Evolutionary conservation across 2,113 vertebrate species (phyloP), one percentile per base, ranked within the genome.

Genomic region (Collichthys lucidus): DNA sequence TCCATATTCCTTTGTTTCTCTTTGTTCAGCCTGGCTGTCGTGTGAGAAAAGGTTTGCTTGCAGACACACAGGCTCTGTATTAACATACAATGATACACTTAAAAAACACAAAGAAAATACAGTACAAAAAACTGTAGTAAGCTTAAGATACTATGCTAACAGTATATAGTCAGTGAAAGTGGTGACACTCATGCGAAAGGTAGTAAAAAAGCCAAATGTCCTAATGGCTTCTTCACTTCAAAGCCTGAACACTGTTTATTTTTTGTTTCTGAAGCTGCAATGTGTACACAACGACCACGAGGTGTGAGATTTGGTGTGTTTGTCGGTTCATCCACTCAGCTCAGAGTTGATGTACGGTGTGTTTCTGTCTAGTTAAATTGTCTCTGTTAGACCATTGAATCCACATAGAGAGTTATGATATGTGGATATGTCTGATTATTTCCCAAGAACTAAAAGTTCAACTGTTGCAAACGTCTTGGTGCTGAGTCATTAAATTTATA

Each of bases 1-100:
- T 74, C 26, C 44, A 49, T 72, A 52, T 69, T 67, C 53, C 60
- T 71, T 61, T 82, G 75, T 77, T 44, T 42, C 49, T 75, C 62
- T 70, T 7, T n/a, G 44, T 49, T 77, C 59, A 35, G 20, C 55
- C 20, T 16, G 20, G 22, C 22, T 40, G 50, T 79, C 55, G 61
- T 72, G 20, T 26, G 53, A 59, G 64, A 22, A 61, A 70, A 62
- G 11, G 4, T 61, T 10, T 56, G 22, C 20, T 57, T 71, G n/a
- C 42, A 55, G 44, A 26, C 11, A 57, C 5, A 4, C 7, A 31
- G 60, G 11, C 60, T 50, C 49, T 14, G 12, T 14, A 29, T 50
- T 42, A 29, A 72, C 35, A 59, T 6, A 52, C 57, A 69, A 53
- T 17, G 55, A 46, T 10, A 68, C 44, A 4, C 5, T 4, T 20